phyloP scores from a whole-genome alignment of 1,140 invertebrate species.

The Lycorma delicatula region DNA sequence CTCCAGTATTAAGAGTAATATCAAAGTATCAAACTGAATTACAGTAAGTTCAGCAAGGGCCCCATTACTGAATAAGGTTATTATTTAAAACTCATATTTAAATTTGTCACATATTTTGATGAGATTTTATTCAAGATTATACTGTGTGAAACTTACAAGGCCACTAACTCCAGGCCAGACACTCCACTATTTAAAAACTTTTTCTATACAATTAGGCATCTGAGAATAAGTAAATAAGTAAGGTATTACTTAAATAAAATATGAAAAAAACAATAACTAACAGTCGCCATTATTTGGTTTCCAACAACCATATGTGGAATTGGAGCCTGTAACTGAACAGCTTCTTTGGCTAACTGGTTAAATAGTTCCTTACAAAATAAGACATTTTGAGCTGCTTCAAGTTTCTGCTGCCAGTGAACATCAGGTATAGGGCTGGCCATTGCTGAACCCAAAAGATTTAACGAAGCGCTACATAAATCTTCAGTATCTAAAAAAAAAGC shows the following conservation, averaged over 20 bases:
- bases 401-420: constrained; percentile 86
- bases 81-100: no score
- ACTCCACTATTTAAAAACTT: no score
- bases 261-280: constrained; percentile 40
- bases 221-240: no score
- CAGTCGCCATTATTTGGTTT: constrained; percentile 93
- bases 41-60: no score
- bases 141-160: no score
- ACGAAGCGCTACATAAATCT: constrained; percentile 66
- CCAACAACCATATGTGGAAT: constrained; percentile 95
- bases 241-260: background rate
- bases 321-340: constrained; percentile 81
- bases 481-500: constrained; percentile 55
- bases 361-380: constrained; percentile 96
- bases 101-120: no score
- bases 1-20: no score
- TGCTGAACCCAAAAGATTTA: constrained; percentile 54
- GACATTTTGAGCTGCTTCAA: constrained; percentile 94
- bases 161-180: no score
- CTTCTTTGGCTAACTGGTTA: constrained; percentile 87
- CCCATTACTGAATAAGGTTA: no score
- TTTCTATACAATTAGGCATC: no score
- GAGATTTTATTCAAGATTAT: no score
- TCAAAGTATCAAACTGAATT: no score
- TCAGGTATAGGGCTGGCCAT: constrained; percentile 61